phyloP scores from a whole-genome alignment of 2,113 vertebrate genomes.

The Clarias gariepinus region DNA sequence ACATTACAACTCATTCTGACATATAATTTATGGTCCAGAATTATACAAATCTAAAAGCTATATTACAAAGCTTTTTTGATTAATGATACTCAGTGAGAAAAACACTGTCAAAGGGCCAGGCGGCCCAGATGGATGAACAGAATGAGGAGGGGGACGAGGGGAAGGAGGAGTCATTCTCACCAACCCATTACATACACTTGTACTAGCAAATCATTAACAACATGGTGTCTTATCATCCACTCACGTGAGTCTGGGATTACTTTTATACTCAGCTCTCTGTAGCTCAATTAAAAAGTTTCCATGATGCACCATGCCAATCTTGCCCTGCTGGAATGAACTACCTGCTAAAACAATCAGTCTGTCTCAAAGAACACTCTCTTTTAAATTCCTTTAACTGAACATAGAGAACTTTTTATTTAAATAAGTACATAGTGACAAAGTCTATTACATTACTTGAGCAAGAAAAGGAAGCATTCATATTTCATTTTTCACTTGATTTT shows the following conservation, averaged over 20 bases:
- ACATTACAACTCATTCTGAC: not conserved
- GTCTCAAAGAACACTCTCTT: not conserved
- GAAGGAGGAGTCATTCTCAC: conserved; percentile 23
- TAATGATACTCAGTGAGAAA: conserved; percentile 3
- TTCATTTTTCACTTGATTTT: not conserved
- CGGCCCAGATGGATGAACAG: conserved; percentile 51
- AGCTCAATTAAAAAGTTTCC: conserved; percentile 17
- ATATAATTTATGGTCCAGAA: not conserved
- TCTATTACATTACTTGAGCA: not conserved
- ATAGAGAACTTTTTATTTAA: not conserved
- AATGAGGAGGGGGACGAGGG: conserved; percentile 39
- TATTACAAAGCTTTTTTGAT: conserved; percentile 14
- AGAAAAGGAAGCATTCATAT: not conserved
- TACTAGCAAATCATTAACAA: conserved; percentile 46
- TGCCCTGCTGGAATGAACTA: conserved; percentile 38
- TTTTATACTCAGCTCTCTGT: conserved; percentile 15
- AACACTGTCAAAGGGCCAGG: conserved; percentile 27
- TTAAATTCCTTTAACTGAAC: not conserved
- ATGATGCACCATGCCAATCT: not conserved
- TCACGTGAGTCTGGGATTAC: conserved; percentile 21
- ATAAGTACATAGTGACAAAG: not conserved
- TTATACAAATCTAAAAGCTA: not conserved
- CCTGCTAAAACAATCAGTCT: conserved; percentile 12
- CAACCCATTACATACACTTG: conserved; percentile 23
- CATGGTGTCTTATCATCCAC: conserved; percentile 32